Evolutionary conservation across 2,113 vertebrate genomes (phyloP), one percentile per base, ranked within the genome.

Genomic region (Uria lomvia): DNA sequence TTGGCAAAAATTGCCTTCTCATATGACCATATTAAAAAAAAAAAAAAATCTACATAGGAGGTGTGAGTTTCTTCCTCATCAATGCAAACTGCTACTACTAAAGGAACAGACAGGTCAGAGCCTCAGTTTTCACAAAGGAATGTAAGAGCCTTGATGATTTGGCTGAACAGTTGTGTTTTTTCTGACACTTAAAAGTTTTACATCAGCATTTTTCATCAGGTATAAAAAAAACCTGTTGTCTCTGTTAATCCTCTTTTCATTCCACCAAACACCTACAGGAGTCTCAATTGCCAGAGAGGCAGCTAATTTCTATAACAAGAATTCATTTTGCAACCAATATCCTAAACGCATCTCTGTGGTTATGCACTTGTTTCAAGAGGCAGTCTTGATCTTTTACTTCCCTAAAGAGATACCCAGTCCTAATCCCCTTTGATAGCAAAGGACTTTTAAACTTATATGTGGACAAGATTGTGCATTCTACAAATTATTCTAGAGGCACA

Each of bases 341-440:
- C 26, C 22, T 59, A 66, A 42, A 55, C 34, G 18, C 22, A 86
- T 12, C 21, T 76, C n/a, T 53, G 56, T 21, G 38, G 21, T 66
- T 71, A 71, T 0, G 3, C 0, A 0, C 26, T 47, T 40, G 21
- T 86, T 38, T 65, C 4, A 2, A 63, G 55, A 52, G 23, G 24
- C 14, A 47, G 36, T 21, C 42, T 80, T 56, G 36, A 43, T 38
- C 45, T 78, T 42, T 49, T 32, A 55, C 12, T 62, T 80, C 47
- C 22, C 27, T 43, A 11, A 50, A 68, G n/a, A 36, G 15, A 23
- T 56, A 47, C 9, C 26, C 7, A 34, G 45, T 81, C 30, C 18
- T 45, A 42, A 27, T 71, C 18, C 58, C 20, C 43, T 77, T 70
- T 65, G 55, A 56, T 19, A 70, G 10, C 20, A 60, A 47, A 76